Base-by-base conservation (phyloP, 1,140 invertebrate genomes). In the Trichonephila inaurata region DNA sequence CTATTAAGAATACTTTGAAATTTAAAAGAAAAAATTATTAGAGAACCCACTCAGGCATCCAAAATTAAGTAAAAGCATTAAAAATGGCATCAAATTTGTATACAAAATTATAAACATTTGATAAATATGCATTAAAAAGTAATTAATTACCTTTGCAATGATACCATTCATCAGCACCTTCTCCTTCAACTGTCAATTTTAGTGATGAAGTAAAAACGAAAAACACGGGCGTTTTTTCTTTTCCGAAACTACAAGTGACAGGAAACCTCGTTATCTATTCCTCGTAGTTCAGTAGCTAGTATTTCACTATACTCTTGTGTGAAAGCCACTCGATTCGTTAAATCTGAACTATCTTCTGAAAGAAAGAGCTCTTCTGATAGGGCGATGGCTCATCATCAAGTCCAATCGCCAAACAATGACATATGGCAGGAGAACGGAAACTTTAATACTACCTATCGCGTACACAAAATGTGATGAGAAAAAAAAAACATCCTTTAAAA, bases 241-340 rank as follows among this genome's bases (percentile, higher is more conserved):
- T 40, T 28, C 7, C 28, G 72, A 33, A 18, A 18, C 14, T 33
- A 1, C 1, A 28, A 77, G 33, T 33, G n/a, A 24, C 44, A 58
- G 83, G 83, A 85, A 60, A 58, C 19, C 58, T 60, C 44, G 58
- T 85, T 61, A 85, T 33, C 51, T 58, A 58, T 85, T 58, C 51
- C 40, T 83, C 40, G n/a, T 24, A 58, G 51, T 51, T 61, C 58
- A 85, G 83, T 58, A 85, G 83, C 82, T 61, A 44, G 51, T 85
- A 85, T 24, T 85, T 61, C 44, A 58, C 51, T 58, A 28, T 61
- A 58, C 33, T 85, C 28, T 28, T 28, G 28, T 28, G 28, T 61
- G 58, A 60, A 85, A 85, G 82, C 51, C 24, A 61, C 83, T 85
- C 8, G 83, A 85, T 85, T 85, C 40, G 81, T 24, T 83, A 33